Percentiles rank a stretch among this genome's conserved stretches.
Conservation (phyloP, 1,140 invertebrate genomes). For the Ceratina japonica region DNA sequence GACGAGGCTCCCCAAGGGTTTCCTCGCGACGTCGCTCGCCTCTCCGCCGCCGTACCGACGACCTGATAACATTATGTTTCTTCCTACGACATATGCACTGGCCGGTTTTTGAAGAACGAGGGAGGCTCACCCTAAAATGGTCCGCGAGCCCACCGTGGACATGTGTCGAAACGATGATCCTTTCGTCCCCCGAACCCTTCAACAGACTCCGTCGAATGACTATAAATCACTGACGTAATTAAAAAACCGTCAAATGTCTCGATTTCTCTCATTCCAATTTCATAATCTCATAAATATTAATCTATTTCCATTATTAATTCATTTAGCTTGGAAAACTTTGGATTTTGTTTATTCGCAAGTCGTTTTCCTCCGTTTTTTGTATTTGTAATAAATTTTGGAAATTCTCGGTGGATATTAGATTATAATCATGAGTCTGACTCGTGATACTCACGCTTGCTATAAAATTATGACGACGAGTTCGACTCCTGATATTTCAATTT, state of each 20-base stretch:
- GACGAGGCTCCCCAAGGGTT: conserved; percentile 53
- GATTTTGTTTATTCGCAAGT: too few species aligned
- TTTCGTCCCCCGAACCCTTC: conserved; percentile 24
- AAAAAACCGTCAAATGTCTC: not conserved
- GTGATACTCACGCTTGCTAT: too few species aligned
- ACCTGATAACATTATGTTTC: conserved; percentile 67
- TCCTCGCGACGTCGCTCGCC: conserved; percentile 31
- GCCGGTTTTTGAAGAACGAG: conserved; percentile 60
- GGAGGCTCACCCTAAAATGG: conserved; percentile 53
- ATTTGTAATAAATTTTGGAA: too few species aligned
- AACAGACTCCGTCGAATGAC: not conserved
- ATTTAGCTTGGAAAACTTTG: too few species aligned
- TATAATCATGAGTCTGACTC: too few species aligned
- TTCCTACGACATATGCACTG: conserved; percentile 62
- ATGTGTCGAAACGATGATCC: conserved; percentile 54
- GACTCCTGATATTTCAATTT: too few species aligned
- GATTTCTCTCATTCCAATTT: not conserved
- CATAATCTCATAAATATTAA: not conserved
- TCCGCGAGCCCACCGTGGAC: conserved; percentile 37
- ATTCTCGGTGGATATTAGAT: too few species aligned
- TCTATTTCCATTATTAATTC: too few species aligned
- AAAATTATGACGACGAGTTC: too few species aligned
- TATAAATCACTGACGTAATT: conserved; percentile 42
- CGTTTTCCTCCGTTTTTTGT: too few species aligned
- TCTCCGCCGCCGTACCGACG: conserved; percentile 44